Evolutionary conservation across 2,888 invertebrate genomes (phyloP), one percentile per base, ranked within the genome.

Genomic region (Limnephilus auricula): DNA sequence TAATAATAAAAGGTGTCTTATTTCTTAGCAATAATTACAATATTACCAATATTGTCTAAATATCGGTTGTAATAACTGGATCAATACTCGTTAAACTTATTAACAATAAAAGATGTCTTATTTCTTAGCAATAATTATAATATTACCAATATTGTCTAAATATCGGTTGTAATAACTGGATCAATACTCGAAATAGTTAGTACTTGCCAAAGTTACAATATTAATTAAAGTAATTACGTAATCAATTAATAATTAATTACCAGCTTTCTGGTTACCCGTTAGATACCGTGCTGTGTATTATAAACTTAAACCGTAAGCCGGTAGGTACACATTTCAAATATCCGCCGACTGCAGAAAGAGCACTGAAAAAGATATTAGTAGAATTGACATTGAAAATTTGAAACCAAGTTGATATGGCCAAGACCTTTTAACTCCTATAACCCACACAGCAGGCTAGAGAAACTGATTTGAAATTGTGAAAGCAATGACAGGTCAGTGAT

Each of bases 221-320:
- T 65, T 65, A 25, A 65, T 65, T 65, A 25, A 65, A 25, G 25
- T 65, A 65, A 65, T 65, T 65, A 65, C 25, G 65, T n/a, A n/a
- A 65, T 65, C 65, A 65, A 65, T n/a, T 65, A n/a, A 65, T 65
- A 65, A 65, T 65, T n/a, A 65, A 65, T n/a, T 65, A n/a, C 65
- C 65, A 65, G 25, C 65, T 9, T 65, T 65, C 25, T 65, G 65
- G 65, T 65, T 25, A 25, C 5, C 65, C n/a, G 65, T n/a, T 65
- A 65, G 6, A 9, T 65, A 25, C 65, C 65, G 25, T n/a, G 6
- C 65, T 65, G 25, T n/a, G 65, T 65, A 65, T 65, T 25, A n/a
- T n/a, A 65, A 65, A 65, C 25, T n/a, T 65, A 9, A 25, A 65
- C 65, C 65, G 25, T 25, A 65, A 65, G 25, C 25, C 65, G 65